phyloP scores from a whole-genome alignment of 2,888 invertebrate genomes.

The Thereva nobilitata region DNA sequence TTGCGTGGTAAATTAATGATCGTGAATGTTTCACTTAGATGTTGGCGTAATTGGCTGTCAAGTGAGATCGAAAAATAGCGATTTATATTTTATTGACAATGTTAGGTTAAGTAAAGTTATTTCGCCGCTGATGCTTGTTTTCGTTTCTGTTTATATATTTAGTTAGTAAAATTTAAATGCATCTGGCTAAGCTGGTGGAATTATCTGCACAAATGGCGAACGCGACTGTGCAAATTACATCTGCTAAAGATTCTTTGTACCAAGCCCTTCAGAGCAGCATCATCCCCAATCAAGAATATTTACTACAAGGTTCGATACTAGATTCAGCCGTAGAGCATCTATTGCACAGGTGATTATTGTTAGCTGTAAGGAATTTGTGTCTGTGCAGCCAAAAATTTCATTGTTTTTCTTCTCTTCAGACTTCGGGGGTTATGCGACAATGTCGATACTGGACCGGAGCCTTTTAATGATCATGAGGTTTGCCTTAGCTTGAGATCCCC shows the following conservation, averaged over 20 bases:
- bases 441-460: constrained; percentile 86
- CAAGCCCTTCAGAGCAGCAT: constrained; percentile 83
- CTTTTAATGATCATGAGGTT: constrained; percentile 92
- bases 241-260: constrained; percentile 69
- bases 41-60: too few relatives aligned
- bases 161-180: too few relatives aligned
- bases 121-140: too few relatives aligned
- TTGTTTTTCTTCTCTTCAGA: constrained; percentile 45
- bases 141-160: too few relatives aligned
- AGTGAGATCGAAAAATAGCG: too few relatives aligned
- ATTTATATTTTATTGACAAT: too few relatives aligned
- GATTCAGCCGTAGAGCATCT: constrained; percentile 90
- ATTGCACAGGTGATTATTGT: constrained; percentile 68
- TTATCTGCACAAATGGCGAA: background rate
- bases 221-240: constrained; percentile 10
- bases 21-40: too few relatives aligned
- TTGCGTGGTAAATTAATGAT: too few relatives aligned
- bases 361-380: background rate
- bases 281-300: constrained; percentile 90
- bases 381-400: background rate
- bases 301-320: constrained; percentile 90
- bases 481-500: constrained; percentile 79
- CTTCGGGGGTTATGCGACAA: constrained; percentile 91
- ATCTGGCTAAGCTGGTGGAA: too few relatives aligned
- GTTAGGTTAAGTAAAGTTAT: too few relatives aligned